Evolutionary conservation across 1,140 invertebrate species (phyloP).

Genomic region (Diachasmimorpha longicaudata): DNA sequence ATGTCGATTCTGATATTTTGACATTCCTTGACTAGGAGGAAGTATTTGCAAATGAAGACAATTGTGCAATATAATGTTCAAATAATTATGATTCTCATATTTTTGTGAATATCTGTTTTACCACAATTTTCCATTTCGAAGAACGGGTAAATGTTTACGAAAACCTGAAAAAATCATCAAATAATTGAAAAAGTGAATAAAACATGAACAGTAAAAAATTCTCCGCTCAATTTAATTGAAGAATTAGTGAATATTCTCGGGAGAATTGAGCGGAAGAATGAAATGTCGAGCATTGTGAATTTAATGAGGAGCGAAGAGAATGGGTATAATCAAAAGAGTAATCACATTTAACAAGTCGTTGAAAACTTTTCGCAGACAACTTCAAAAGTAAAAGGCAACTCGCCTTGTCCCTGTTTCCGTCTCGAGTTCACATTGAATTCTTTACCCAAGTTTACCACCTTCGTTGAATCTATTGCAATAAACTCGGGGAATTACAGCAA

Average conservation of each 20-base stretch:
- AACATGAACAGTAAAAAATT: too few relatives aligned
- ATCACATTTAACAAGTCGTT: background rate
- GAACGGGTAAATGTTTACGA: too few relatives aligned
- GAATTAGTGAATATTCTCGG: background rate
- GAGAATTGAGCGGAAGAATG: background rate
- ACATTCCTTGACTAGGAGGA: too few relatives aligned
- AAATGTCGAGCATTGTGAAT: background rate
- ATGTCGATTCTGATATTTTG: too few relatives aligned
- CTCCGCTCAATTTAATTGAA: too few relatives aligned
- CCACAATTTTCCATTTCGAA: too few relatives aligned
- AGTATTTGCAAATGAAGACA: too few relatives aligned
- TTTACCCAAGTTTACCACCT: background rate
- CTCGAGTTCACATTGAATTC: conserved; percentile 17
- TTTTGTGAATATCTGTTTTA: too few relatives aligned
- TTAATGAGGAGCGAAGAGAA: background rate
- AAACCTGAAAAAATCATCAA: too few relatives aligned
- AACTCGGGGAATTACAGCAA: conserved; percentile 15
- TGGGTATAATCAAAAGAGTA: background rate
- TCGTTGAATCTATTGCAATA: conserved; percentile 27
- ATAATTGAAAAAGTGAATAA: too few relatives aligned
- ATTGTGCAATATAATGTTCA: too few relatives aligned
- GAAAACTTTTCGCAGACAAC: conserved; percentile 18
- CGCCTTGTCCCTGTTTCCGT: conserved; percentile 53
- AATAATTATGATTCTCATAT: too few relatives aligned
- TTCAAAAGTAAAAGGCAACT: conserved; percentile 58